Evolutionary conservation across 1,140 invertebrate genomes (phyloP).

Genomic region (Carposina sasakii): DNA sequence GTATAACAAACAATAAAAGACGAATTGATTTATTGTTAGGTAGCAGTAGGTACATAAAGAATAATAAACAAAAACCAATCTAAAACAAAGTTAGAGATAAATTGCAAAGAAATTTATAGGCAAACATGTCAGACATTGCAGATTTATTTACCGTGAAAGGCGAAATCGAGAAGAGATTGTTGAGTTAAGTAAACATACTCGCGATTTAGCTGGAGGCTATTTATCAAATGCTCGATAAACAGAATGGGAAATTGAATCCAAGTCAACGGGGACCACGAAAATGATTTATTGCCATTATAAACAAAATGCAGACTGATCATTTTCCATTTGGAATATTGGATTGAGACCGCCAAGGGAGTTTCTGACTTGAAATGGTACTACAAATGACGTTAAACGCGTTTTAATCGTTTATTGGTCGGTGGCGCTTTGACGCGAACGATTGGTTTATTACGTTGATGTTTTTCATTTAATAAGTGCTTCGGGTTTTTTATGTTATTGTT

Average conservation of each 20-base stretch:
- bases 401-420: too few species aligned
- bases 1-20: too few species aligned
- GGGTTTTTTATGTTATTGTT: too few species aligned
- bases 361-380: not conserved
- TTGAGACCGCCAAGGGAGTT: slow-evolving; percentile 36
- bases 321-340: slow-evolving; percentile 56
- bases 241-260: slow-evolving; percentile 66
- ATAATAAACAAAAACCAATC: slow-evolving; percentile 50
- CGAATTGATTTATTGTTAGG: too few species aligned
- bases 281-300: slow-evolving; percentile 67
- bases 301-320: slow-evolving; percentile 67
- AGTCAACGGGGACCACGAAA: slow-evolving; percentile 56
- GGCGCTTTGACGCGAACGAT: too few species aligned
- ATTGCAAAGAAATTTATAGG: slow-evolving; percentile 59
- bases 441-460: too few species aligned
- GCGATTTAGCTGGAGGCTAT: slow-evolving; percentile 43
- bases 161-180: slow-evolving; percentile 40
- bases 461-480: too few species aligned
- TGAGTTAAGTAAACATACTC: slow-evolving; percentile 34
- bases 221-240: slow-evolving; percentile 68
- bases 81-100: slow-evolving; percentile 39
- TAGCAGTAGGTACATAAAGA: too few species aligned
- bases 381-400: too few species aligned
- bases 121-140: slow-evolving; percentile 55
- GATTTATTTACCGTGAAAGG: slow-evolving; percentile 63